Base-by-base conservation (phyloP, 2,888 invertebrate species). In the Oxytorus armatus region DNA sequence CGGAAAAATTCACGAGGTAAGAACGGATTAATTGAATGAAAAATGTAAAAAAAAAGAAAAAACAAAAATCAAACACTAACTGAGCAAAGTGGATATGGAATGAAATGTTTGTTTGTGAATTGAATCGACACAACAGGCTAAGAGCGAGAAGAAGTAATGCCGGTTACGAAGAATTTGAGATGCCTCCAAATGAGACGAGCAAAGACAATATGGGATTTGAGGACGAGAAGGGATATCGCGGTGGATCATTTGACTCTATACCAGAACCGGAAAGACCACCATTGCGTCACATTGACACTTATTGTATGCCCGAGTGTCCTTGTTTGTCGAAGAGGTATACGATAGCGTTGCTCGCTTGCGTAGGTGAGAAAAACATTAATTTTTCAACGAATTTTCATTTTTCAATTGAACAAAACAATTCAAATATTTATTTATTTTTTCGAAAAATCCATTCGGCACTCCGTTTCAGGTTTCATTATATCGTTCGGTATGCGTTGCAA, bases 401-500 rank as follows among this genome's bases (percentile, higher is more conserved):
- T 42, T 5, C 10, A 59, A 59, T 39, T 29, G 11, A 21, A 39
- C 3, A 4, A 18, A 39, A 59, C 10, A 11, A 16, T 29, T 4
- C 5, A 5, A 14, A 29, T n/a, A 14, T 5, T 14, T 1, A 14
- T 14, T 8, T 5, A 5, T 2, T 1, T 3, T 53, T 25, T 25
- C 8, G 29, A 3, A 10, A 29, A 55, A 55, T 29, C 3, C 7
- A 29, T 14, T 2, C 1, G 1, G 16, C 10, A n/a, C 14, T 3
- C 10, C 5, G 36, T 36, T n/a, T 18, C 25, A 93, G 94, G 98
- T 73, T 98, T 98, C 92, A 95, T 98, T 92, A 98, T 98, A 90
- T 97, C 97, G 92, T 98, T 98, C 90, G 99, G 99, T 16, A 99
- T 99, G 96, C 95, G 99, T 76, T 99, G 98, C 92, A 99, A 99